Percentiles rank a stretch among this genome's conserved stretches.
Conservation (phyloP, 1,140 invertebrate genomes). For the Bombus sylvicola region DNA sequence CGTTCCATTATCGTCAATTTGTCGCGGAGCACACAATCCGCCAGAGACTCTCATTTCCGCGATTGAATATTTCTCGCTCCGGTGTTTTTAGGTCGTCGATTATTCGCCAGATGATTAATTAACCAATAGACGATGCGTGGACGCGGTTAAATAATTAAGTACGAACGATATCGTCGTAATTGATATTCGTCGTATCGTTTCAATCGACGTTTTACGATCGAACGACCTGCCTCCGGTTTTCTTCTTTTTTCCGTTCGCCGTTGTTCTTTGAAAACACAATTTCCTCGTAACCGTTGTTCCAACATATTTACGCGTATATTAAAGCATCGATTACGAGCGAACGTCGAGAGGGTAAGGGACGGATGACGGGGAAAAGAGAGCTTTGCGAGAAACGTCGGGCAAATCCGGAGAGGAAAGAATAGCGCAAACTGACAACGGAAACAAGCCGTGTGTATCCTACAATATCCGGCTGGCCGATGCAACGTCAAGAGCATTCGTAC, state of each 20-base stretch:
- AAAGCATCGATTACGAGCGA: constrained; percentile 32
- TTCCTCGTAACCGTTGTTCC: constrained; percentile 18
- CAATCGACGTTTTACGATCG: not conserved
- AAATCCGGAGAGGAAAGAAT: constrained; percentile 34
- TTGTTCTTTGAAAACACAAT: not conserved
- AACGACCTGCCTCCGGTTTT: not conserved
- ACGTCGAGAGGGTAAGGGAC: not conserved
- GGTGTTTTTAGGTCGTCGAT: not conserved
- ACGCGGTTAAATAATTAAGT: not conserved
- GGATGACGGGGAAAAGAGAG: not conserved
- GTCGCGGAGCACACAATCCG: not conserved
- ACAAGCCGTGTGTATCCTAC: constrained; percentile 39
- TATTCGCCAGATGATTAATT: not conserved
- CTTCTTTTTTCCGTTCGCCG: not conserved
- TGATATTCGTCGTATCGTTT: not conserved
- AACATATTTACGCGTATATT: not conserved
- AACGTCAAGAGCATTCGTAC: constrained; percentile 28
- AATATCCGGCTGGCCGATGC: constrained; percentile 47
- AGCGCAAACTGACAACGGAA: constrained; percentile 43
- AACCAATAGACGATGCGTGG: not conserved
- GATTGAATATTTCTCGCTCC: not conserved
- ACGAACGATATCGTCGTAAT: not conserved
- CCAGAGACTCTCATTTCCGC: not conserved
- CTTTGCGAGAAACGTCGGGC: not conserved
- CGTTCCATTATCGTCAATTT: constrained; percentile 2